Evolutionary conservation across 2,888 invertebrate species (phyloP).

Genomic region (Molanna angustata): DNA sequence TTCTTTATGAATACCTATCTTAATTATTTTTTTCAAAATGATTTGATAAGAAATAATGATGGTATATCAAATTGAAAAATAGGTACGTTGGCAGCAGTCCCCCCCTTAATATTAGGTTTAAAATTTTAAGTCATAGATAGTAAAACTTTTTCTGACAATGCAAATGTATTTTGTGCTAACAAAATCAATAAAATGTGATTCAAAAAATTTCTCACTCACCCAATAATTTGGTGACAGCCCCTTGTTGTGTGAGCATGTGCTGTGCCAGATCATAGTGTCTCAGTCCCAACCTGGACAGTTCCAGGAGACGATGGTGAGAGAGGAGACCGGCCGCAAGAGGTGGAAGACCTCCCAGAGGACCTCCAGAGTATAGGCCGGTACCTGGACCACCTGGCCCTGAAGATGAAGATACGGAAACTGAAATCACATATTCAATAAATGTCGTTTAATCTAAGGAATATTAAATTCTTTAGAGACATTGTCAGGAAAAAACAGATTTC

Average conservation of each 20-base stretch:
- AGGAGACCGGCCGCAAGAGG: constrained; percentile 70
- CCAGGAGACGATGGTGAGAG: constrained; percentile 76
- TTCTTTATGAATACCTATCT: too few species aligned
- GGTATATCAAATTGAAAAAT: too few species aligned
- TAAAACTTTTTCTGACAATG: too few species aligned
- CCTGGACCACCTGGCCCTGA: constrained; percentile 52
- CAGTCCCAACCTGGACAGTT: constrained; percentile 76
- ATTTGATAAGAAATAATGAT: too few species aligned
- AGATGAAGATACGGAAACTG: constrained; percentile 57
- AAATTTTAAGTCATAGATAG: too few species aligned
- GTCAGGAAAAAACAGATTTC: not conserved
- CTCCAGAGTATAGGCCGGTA: constrained; percentile 40
- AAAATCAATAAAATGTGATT: not conserved
- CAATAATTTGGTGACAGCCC: constrained; percentile 85
- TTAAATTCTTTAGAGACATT: not conserved
- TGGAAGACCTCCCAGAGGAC: constrained; percentile 20
- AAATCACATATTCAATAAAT: not conserved
- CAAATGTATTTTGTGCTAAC: not conserved
- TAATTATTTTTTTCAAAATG: too few species aligned
- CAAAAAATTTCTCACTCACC: constrained; percentile 60
- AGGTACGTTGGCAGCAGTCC: too few species aligned
- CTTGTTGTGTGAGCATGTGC: constrained; percentile 88
- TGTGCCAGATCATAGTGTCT: constrained; percentile 89
- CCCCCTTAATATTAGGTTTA: too few species aligned
- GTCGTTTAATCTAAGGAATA: not conserved